Base-by-base conservation (phyloP, 2,113 vertebrate genomes). In the Cisticola juncidis region DNA sequence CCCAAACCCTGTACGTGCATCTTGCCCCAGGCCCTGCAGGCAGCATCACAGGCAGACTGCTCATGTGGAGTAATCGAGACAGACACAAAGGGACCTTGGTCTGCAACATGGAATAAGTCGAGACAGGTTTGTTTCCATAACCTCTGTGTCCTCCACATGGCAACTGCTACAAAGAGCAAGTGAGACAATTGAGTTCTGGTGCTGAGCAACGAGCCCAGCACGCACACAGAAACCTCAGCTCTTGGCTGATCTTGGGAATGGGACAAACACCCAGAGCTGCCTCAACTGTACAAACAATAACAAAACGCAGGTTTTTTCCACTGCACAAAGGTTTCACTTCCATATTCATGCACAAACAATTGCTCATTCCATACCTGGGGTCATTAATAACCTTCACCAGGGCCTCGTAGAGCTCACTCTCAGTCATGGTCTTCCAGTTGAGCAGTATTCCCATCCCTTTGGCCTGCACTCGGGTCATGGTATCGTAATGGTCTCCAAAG, bases 401-500 rank as follows among this genome's bases (percentile, higher is more conserved):
- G 14, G 99, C 98, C 56, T 97, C 97, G 71, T 98, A 98, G 25
- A 99, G 94, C 29, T 99, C 98, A 3, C 90, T 98, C 76, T 99
- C 98, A 3, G 98, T 99, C 97, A 99, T 95, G 1, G 98, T 98
- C 94, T 99, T 99, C 99, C 99, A 99, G 95, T 99, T 98, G 8
- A 99, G 94, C 98, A 99, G 97, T 87, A 99, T 98, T 24, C 99
- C 99, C 99, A 99, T 99, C 64, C 99, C 99, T 98, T 99, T 99
- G 64, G 99, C 99, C 86, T 99, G 98, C 66, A 99, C 99, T 2
- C 99, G 98, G 3, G 99, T 99, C 99, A 99, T 99, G 23, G 99
- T 99, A 94, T 99, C 99, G 1, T 99, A 99, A 94, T 99, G 99
- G 97, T 99, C 99, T 69, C 99, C 99, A 16, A 99, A 99, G 33